phyloP scores from a whole-genome alignment of 2,888 invertebrate genomes.

The Pantelozetes paolii region DNA sequence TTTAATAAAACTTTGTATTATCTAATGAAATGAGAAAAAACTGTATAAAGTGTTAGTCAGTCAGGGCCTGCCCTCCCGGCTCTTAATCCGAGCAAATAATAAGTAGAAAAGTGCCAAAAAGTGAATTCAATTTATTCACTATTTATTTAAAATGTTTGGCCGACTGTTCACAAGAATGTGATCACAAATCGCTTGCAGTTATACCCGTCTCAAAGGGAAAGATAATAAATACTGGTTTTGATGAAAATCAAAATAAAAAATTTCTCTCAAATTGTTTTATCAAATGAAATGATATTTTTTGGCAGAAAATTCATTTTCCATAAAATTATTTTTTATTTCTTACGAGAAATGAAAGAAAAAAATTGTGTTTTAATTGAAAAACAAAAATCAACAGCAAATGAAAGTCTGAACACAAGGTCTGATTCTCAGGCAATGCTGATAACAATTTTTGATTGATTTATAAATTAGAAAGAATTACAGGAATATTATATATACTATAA shows the following conservation, averaged over 20 bases:
- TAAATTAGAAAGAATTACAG: neutral
- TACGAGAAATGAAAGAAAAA: neutral
- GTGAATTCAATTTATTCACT: neutral
- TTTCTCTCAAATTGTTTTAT: neutral
- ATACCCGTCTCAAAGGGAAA: neutral
- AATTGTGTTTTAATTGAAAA: neutral
- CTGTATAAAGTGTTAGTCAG: conserved; percentile 8
- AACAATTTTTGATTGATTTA: conserved; percentile 14
- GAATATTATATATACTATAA: no score
- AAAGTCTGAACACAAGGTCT: neutral
- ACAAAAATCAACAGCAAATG: neutral
- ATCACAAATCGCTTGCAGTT: neutral
- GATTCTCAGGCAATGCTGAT: neutral
- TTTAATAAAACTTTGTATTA: neutral
- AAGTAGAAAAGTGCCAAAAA: neutral
- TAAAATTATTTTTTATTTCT: neutral
- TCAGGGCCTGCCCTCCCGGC: conserved; percentile 14
- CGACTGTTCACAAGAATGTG: neutral
- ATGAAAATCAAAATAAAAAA: neutral
- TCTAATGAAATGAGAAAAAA: neutral
- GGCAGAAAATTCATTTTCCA: neutral
- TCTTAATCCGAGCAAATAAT: neutral
- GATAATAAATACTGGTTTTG: conserved; percentile 2
- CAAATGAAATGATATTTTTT: neutral
- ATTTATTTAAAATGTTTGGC: conserved; percentile 4